These are phyloP conservation scores for Chrysomallon squamiferum DNA, from an alignment of 1,140 invertebrate species.

Conservation along the genomic window DNA sequence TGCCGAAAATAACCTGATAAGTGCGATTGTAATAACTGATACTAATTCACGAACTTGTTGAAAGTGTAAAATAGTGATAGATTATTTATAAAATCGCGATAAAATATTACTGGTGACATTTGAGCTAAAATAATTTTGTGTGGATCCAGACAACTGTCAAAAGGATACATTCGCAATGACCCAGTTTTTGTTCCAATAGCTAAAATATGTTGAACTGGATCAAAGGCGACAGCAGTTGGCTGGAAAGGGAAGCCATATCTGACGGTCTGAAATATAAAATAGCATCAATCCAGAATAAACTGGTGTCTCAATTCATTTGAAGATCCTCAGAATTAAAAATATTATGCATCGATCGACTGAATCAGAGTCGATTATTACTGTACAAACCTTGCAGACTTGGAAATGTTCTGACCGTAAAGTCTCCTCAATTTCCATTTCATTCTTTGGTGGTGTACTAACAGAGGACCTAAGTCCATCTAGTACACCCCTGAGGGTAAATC, in stretches of 20 bases:
- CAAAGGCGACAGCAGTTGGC: slow-evolving; percentile 95
- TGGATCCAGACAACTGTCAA: background rate
- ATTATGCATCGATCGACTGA: slow-evolving; percentile 10
- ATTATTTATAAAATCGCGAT: no score
- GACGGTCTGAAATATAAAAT: slow-evolving; percentile 82
- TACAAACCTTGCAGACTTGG: slow-evolving; percentile 53
- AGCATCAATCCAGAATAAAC: background rate
- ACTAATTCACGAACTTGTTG: no score
- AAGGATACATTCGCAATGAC: slow-evolving; percentile 96
- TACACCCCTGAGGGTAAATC: slow-evolving; percentile 51
- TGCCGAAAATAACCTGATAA: no score
- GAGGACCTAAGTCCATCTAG: slow-evolving; percentile 50
- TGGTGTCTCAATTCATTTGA: slow-evolving; percentile 7
- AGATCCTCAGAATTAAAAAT: slow-evolving; percentile 9
- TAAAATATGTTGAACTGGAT: slow-evolving; percentile 95
- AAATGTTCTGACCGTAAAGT: slow-evolving; percentile 53
- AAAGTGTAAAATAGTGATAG: no score
- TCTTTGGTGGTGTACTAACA: slow-evolving; percentile 47
- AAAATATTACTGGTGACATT: no score
- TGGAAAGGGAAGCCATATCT: slow-evolving; percentile 98
- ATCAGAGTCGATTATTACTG: slow-evolving; percentile 6
- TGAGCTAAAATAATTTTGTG: background rate
- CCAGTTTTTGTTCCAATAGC: slow-evolving; percentile 97
- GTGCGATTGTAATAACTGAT: no score
- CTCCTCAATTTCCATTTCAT: slow-evolving; percentile 54